Evolutionary conservation across 2,888 invertebrate genomes (phyloP).

Genomic region (Cheilosia vulpina): DNA sequence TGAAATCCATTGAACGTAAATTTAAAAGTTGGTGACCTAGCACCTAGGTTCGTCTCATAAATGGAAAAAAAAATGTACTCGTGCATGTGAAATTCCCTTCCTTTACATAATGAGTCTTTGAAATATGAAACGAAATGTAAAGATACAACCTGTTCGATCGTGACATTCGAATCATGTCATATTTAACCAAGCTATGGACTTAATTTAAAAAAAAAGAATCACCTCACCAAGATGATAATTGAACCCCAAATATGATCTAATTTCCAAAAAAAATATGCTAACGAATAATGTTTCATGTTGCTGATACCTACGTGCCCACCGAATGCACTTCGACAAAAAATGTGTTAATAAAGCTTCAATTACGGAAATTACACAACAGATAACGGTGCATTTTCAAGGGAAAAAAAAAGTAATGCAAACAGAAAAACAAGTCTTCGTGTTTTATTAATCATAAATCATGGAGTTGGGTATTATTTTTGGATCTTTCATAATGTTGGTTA

Average conservation of each 20-base stretch:
- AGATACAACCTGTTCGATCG: slow-evolving; percentile 5
- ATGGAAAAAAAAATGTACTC: not conserved
- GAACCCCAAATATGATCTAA: not conserved
- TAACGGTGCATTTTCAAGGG: not conserved
- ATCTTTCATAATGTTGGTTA: not conserved
- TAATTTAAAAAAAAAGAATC: slow-evolving; percentile 5
- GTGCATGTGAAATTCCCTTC: not conserved
- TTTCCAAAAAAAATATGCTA: not conserved
- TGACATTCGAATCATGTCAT: slow-evolving; percentile 12
- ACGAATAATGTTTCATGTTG: slow-evolving; percentile 11
- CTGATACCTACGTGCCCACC: not conserved
- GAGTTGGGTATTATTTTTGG: too few species aligned
- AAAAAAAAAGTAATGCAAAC: not conserved
- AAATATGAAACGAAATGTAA: not conserved
- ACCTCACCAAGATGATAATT: slow-evolving; percentile 38
- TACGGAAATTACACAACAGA: slow-evolving; percentile 22
- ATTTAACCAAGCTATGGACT: not conserved
- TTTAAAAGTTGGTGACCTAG: too few species aligned
- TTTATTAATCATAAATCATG: not conserved
- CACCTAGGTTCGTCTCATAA: too few species aligned
- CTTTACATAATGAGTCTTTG: not conserved
- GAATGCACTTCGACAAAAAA: slow-evolving; percentile 12
- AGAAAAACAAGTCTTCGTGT: not conserved
- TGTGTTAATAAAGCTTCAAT: slow-evolving; percentile 21
- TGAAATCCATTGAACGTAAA: not conserved